Percentiles rank a stretch among this genome's conserved stretches.
Evolutionary conservation across 2,113 vertebrate genomes (phyloP).

Genomic region (Chrysochloris asiatica): DNA sequence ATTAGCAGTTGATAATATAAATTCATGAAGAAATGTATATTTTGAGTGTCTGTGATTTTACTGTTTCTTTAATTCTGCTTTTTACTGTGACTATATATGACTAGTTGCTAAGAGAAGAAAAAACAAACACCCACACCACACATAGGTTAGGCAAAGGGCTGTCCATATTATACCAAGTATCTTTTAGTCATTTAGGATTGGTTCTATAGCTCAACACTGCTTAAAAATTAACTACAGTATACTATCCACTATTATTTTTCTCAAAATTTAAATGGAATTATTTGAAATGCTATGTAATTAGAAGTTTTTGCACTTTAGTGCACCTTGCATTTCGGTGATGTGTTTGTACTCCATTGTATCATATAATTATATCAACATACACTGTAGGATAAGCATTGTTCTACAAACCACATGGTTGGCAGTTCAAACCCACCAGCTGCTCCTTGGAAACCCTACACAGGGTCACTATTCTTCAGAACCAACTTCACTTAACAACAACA

Average conservation of each 20-base stretch:
- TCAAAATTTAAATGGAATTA: not conserved
- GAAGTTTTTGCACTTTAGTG: constrained; percentile 18
- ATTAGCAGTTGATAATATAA: not conserved
- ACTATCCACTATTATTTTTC: not conserved
- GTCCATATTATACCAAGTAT: not conserved
- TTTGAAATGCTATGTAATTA: not conserved
- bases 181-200: not conserved
- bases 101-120: not conserved
- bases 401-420: too few species aligned
- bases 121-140: not conserved
- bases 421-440: too few species aligned
- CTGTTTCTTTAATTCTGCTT: not conserved
- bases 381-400: too few species aligned
- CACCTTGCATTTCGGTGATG: too few species aligned
- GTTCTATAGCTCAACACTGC: not conserved
- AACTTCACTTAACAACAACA: too few species aligned
- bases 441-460: too few species aligned
- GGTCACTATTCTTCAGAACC: too few species aligned
- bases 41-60: not conserved
- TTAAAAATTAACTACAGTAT: not conserved
- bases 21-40: not conserved
- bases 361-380: not conserved
- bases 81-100: not conserved
- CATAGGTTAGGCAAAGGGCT: not conserved
- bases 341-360: too few species aligned